Conservation (phyloP, 2,113 vertebrate species). For the Phocoena phocoena region DNA sequence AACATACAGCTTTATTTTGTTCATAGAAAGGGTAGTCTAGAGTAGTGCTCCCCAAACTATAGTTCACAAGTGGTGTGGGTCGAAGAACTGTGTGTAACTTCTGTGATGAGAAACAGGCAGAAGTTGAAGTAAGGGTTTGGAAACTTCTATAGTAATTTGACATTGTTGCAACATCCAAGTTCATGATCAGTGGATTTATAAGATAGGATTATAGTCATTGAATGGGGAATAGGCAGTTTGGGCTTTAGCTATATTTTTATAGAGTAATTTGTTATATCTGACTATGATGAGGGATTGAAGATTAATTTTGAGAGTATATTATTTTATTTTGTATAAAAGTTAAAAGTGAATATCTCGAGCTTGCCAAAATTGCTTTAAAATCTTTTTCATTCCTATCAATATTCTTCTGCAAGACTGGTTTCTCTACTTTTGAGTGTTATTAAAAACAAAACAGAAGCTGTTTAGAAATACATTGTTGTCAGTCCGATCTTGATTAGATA, state of each 20-base stretch:
- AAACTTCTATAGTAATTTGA: background rate
- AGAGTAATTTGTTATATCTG: background rate
- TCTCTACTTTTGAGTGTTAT: background rate
- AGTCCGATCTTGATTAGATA: background rate
- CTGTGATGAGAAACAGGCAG: background rate
- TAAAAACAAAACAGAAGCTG: slow-evolving; percentile 6
- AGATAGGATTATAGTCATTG: background rate
- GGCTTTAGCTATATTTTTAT: background rate
- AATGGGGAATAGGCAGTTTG: background rate
- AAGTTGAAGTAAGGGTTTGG: background rate
- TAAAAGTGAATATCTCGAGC: background rate
- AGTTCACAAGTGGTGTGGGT: background rate
- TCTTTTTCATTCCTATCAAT: background rate
- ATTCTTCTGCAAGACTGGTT: background rate
- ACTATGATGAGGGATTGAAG: background rate
- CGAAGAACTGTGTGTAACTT: background rate
- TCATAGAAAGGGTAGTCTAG: background rate
- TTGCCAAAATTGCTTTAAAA: slow-evolving; percentile 13
- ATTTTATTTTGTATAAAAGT: slow-evolving; percentile 21
- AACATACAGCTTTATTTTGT: background rate
- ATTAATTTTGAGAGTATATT: slow-evolving; percentile 12
- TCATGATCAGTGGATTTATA: background rate
- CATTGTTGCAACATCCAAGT: background rate
- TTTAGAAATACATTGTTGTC: background rate
- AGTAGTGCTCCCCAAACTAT: background rate